Conservation (phyloP, 2,797 vertebrate species). For the Triplophysa yarkandensis region DNA sequence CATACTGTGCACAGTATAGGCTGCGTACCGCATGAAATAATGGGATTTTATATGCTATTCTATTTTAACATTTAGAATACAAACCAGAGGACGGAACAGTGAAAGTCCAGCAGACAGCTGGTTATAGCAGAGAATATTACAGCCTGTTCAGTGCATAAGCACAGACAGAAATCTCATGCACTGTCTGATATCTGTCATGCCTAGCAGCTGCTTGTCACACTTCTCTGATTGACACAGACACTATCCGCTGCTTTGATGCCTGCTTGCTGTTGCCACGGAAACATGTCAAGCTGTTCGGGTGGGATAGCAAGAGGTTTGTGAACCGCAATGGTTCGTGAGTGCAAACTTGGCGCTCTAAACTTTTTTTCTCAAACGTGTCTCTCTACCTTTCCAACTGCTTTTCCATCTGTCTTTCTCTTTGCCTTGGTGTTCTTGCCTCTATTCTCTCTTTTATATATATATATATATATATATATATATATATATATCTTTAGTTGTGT, state of each 20-base stretch:
- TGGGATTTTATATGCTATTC: neutral
- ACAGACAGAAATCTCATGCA: constrained; percentile 29
- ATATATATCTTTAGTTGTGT: neutral
- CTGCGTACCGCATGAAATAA: neutral
- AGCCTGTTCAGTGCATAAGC: constrained; percentile 27
- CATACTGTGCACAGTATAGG: neutral
- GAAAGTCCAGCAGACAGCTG: neutral
- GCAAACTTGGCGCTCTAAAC: constrained; percentile 4
- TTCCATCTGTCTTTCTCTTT: constrained; percentile 19
- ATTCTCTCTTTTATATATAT: neutral
- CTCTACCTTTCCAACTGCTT: constrained; percentile 3
- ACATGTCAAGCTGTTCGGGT: constrained; percentile 42
- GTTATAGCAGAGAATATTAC: constrained; percentile 21
- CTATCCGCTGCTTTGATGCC: constrained; percentile 46
- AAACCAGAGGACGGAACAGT: neutral
- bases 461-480: no score
- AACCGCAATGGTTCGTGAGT: neutral
- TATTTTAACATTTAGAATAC: neutral
- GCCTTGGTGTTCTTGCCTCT: neutral
- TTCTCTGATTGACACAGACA: constrained; percentile 55
- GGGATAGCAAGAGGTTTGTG: constrained; percentile 36
- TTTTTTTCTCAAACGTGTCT: constrained; percentile 4
- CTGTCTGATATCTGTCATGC: constrained; percentile 41
- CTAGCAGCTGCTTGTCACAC: constrained; percentile 39
- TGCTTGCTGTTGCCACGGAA: constrained; percentile 51